Conservation (phyloP, 2,113 vertebrate genomes). For the Oophaga pumilio region DNA sequence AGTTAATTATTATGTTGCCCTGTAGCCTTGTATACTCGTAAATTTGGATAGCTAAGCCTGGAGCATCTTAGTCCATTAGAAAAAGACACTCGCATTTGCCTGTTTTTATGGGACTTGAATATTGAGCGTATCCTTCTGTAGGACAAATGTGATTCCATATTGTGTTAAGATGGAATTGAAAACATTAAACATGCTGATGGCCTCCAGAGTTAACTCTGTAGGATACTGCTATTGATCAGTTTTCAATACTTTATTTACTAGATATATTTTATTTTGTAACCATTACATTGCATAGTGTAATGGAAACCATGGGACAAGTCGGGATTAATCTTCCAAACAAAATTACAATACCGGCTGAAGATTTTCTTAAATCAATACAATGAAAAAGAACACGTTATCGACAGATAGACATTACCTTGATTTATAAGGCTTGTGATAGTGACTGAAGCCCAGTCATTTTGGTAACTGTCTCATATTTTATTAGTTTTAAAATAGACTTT, state of each 20-base stretch:
- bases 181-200: not conserved
- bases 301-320: not conserved
- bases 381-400: not conserved
- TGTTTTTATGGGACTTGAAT: not conserved
- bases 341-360: not conserved
- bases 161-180: not conserved
- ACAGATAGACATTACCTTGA: not conserved
- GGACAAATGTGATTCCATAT: not conserved
- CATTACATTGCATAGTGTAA: not conserved
- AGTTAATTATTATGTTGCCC: conserved; percentile 33
- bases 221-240: not conserved
- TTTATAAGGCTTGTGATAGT: not conserved
- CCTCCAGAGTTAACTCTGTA: not conserved
- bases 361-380: not conserved
- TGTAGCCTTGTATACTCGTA: conserved; percentile 18
- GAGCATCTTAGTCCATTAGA: conserved; percentile 21
- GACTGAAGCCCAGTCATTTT: not conserved
- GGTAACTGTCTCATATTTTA: not conserved
- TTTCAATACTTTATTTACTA: not conserved
- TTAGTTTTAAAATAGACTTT: not conserved
- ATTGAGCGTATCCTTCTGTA: not conserved
- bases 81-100: not conserved
- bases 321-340: not conserved
- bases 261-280: not conserved
- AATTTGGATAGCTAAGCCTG: conserved; percentile 18